phyloP scores from a whole-genome alignment of 2,113 vertebrate species.

The Cinclus cinclus region DNA sequence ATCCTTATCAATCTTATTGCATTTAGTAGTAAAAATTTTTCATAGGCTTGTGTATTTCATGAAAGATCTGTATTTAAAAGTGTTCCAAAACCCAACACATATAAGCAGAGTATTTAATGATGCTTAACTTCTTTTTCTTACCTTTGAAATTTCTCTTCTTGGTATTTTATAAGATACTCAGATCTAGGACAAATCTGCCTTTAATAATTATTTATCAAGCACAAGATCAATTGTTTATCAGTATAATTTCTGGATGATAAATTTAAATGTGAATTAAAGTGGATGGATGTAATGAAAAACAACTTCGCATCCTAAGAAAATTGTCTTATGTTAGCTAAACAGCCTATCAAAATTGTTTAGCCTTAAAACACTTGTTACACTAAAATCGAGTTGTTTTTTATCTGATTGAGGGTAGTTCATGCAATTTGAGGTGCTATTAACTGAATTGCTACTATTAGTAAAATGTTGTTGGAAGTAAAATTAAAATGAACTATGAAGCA shows the following conservation, averaged over 20 bases:
- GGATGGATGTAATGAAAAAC: neutral
- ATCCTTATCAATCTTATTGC: neutral
- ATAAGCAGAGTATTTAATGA: neutral
- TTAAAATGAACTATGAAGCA: neutral
- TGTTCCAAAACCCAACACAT: neutral
- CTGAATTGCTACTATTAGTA: neutral
- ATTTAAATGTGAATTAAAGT: neutral
- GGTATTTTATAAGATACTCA: neutral
- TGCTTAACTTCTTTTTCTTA: neutral
- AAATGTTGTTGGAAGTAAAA: constrained; percentile 1
- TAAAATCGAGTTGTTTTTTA: neutral
- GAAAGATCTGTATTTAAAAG: neutral
- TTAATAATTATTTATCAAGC: neutral
- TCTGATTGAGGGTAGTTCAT: neutral
- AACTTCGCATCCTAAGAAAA: neutral
- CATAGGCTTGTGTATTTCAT: neutral
- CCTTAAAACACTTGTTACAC: neutral
- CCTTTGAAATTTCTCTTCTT: neutral
- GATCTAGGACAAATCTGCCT: neutral
- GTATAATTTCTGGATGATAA: neutral
- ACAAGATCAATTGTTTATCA: neutral
- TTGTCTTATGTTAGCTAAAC: neutral
- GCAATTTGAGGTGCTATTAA: neutral
- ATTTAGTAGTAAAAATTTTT: neutral
- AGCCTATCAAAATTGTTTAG: neutral